These are phyloP conservation scores for Dendrolimus punctatus DNA, from an alignment of 1,140 invertebrate species.

Conservation along the genomic window DNA sequence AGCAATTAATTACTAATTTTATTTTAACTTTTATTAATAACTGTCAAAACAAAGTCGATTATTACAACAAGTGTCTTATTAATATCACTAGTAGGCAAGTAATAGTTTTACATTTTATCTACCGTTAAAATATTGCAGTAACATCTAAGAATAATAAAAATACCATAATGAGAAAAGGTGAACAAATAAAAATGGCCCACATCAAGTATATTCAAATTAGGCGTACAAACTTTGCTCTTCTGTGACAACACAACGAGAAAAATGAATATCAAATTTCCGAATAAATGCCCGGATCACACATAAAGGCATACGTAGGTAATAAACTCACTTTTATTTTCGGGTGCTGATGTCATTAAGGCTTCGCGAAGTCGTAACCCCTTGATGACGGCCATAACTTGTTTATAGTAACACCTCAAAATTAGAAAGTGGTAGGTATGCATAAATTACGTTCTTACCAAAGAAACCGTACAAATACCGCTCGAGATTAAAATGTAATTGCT, in stretches of 20 bases:
- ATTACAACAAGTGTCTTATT: no score
- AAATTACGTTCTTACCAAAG: constrained; percentile 23
- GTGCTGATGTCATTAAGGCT: constrained; percentile 50
- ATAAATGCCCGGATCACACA: constrained; percentile 25
- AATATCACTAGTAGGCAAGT: no score
- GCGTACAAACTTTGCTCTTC: no score
- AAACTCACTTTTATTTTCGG: constrained; percentile 51
- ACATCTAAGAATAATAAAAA: no score
- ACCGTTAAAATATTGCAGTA: no score
- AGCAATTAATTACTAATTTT: no score
- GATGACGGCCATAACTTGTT: constrained; percentile 56
- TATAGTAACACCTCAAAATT: constrained; percentile 51
- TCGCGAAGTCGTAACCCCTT: constrained; percentile 47
- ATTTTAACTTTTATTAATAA: no score
- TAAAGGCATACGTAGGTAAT: constrained; percentile 40
- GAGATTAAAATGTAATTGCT: constrained; percentile 23
- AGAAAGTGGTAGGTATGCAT: constrained; percentile 37
- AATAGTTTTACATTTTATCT: no score
- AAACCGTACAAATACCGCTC: constrained; percentile 17
- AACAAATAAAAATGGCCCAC: no score
- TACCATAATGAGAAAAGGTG: no score
- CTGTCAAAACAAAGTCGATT: no score
- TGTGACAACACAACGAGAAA: neutral
- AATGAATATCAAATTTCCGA: constrained; percentile 15
- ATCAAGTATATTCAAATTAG: no score